phyloP scores from a whole-genome alignment of 2,797 vertebrate genomes.

The Megalops cyprinoides region DNA sequence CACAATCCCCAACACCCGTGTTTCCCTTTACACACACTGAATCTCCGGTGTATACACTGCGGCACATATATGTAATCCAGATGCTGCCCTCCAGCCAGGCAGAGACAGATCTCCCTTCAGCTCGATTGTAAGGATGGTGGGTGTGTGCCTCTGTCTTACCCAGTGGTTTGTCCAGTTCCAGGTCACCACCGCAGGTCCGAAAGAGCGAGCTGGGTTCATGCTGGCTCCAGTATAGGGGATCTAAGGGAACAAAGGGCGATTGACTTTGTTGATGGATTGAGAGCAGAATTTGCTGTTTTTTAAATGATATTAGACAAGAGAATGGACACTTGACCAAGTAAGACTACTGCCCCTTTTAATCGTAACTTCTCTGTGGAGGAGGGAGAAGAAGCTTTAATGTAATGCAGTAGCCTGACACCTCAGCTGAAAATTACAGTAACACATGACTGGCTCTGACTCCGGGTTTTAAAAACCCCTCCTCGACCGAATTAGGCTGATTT shows the following conservation, averaged over 20 bases:
- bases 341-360: not conserved
- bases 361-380: not conserved
- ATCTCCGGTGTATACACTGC: not conserved
- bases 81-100: not conserved
- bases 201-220: constrained; percentile 88
- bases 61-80: not conserved
- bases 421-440: not conserved
- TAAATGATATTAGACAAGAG: not conserved
- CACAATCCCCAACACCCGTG: not conserved
- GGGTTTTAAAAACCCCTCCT: not conserved
- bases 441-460: not conserved
- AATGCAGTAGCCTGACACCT: not conserved
- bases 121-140: not conserved
- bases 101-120: not conserved
- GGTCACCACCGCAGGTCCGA: constrained; percentile 87
- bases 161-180: constrained; percentile 86
- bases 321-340: not conserved
- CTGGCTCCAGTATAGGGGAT: constrained; percentile 87
- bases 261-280: not conserved
- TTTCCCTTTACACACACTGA: not conserved
- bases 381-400: too few relatives aligned
- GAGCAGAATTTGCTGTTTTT: not conserved
- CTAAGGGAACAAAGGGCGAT: constrained; percentile 53
- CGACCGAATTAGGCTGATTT: not conserved
- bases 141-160: constrained; percentile 67